phyloP scores from a whole-genome alignment of 2,888 invertebrate genomes.

The Tipula vernalis region DNA sequence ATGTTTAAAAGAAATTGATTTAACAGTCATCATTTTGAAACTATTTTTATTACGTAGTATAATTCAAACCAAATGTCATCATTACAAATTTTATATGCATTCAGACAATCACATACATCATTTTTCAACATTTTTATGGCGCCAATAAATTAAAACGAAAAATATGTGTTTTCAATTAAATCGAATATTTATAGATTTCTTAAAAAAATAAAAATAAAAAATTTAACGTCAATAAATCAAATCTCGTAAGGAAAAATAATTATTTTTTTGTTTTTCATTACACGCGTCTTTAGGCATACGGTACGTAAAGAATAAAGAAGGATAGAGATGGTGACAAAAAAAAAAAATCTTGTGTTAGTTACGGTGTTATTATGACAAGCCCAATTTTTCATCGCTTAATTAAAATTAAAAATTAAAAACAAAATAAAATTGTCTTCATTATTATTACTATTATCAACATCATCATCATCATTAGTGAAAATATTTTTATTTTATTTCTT shows the following conservation, averaged over 20 bases:
- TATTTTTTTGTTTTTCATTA: not conserved
- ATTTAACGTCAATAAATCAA: not conserved
- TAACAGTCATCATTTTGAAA: not conserved
- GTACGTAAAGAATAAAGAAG: not conserved
- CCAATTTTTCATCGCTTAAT: not conserved
- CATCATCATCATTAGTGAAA: not conserved
- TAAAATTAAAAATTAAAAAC: not conserved
- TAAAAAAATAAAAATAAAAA: not conserved
- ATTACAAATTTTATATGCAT: not conserved
- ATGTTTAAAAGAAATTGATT: not conserved
- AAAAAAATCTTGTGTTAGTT: not conserved
- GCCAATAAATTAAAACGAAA: not conserved
- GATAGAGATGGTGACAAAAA: not conserved
- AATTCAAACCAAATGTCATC: not conserved
- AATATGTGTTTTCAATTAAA: not conserved
- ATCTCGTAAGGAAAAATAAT: not conserved
- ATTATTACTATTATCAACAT: not conserved
- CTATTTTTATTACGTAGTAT: not conserved
- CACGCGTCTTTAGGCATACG: not conserved
- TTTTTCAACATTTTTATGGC: not conserved
- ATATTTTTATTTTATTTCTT: not conserved
- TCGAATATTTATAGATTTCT: not conserved
- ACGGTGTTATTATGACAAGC: not conserved
- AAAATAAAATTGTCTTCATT: not conserved
- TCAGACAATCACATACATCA: not conserved